These are phyloP conservation scores for Drosophila yooni DNA, from an alignment of 2,888 invertebrate species.

Conservation along the genomic window DNA sequence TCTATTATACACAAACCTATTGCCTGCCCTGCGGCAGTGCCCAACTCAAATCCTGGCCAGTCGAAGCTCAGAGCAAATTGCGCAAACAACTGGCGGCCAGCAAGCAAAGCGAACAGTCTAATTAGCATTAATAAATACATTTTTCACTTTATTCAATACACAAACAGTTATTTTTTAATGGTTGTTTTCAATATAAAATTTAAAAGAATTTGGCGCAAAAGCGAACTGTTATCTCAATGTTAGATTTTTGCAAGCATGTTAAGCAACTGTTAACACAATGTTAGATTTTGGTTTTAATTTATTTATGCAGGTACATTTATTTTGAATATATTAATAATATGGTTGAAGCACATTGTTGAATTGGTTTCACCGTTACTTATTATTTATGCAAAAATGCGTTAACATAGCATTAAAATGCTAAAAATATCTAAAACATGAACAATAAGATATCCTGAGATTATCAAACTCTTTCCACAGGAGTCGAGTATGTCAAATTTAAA, in stretches of 20 bases:
- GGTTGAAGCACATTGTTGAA: neutral
- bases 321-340: neutral
- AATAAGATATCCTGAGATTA: neutral
- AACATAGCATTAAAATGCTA: neutral
- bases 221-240: neutral
- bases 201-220: neutral
- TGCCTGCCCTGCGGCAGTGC: conserved; percentile 90
- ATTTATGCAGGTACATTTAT: neutral
- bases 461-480: neutral
- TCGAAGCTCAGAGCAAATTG: conserved; percentile 88
- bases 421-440: neutral
- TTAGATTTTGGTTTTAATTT: neutral
- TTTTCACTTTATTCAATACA: neutral
- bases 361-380: neutral
- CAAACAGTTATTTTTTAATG: neutral
- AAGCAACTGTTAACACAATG: neutral
- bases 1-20: conserved; percentile 91
- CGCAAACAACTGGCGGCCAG: conserved; percentile 79
- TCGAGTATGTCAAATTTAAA: neutral
- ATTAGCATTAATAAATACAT: neutral
- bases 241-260: neutral
- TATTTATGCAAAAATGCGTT: neutral
- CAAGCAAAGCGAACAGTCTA: conserved; percentile 1
- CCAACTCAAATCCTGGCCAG: conserved; percentile 88
- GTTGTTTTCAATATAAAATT: neutral